Conservation (phyloP, 2,888 invertebrate genomes). For the Cinara cedri region DNA sequence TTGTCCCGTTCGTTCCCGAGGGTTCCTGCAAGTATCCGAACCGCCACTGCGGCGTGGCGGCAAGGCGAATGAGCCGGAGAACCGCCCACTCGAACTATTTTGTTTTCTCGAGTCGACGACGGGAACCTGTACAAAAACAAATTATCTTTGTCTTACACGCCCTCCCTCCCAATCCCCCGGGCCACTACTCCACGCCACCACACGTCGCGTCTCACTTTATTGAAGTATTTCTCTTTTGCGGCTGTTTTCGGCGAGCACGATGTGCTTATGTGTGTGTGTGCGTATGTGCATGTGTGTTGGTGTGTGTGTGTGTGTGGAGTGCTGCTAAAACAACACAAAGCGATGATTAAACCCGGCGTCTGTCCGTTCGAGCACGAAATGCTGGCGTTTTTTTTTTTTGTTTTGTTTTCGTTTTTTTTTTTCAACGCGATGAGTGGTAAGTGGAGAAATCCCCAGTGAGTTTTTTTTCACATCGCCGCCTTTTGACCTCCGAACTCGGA, state of each 20-base stretch:
- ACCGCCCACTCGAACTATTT: constrained; percentile 35
- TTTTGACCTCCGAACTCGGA: not conserved
- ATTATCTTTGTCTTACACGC: constrained; percentile 32
- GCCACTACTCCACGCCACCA: not conserved
- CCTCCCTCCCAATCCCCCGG: not conserved
- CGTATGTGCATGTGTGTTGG: no score
- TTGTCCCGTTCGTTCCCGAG: not conserved
- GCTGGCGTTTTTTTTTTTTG: not conserved
- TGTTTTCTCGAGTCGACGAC: constrained; percentile 4
- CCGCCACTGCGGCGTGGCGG: no score
- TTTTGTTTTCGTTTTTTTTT: no score
- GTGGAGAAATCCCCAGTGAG: not conserved
- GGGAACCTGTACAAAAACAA: constrained; percentile 31
- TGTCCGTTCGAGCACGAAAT: constrained; percentile 23
- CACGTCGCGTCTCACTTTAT: not conserved
- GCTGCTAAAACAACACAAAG: constrained; percentile 20
- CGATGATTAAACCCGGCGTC: constrained; percentile 37
- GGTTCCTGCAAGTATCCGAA: not conserved
- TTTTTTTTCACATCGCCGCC: constrained; percentile 21
- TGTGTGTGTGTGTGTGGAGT: not conserved
- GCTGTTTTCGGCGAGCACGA: not conserved
- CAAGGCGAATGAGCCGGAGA: not conserved
- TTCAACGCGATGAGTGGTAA: not conserved
- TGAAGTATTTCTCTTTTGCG: constrained; percentile 33
- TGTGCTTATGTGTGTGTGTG: no score